Base-by-base conservation (phyloP, 2,797 vertebrate species). In the Sternarchorhynchus goeldii region DNA sequence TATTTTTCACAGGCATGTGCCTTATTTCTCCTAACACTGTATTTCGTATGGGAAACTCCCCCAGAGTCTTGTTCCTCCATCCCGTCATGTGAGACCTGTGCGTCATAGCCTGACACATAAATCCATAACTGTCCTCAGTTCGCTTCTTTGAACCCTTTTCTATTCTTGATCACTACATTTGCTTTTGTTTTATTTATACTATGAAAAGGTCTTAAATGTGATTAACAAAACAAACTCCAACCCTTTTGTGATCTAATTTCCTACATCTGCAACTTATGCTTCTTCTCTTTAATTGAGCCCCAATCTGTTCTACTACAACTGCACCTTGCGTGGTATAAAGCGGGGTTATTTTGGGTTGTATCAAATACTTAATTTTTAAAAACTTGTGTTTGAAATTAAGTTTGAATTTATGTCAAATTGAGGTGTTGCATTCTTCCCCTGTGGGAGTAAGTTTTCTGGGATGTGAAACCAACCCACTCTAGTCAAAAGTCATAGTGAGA, bases 21-120 rank as follows among this genome's bases (percentile, higher is more conserved):
- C 32, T 79, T 14, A 64, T 80, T 73, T 77, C 65, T 82, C 60
- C 45, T 69, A 73, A 55, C 25, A 25, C 25, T 25, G 25, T 1
- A 25, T 50, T 68, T 32, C 0, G 14, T n/a, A 36, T 78, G 73
- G 85, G 82, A 86, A 86, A 78, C 64, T 75, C 83, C 82, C 56
- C 18, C 21, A 32, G 8, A 63, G 55, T 34, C 50, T 83, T 20
- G 45, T 80, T 82, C 53, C 65, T 73, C 65, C 53, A 53, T 16
- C 45, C 45, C 60, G 56, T 68, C 79, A 84, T 78, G 81, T 82
- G 85, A 82, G 62, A 70, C 57, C 36, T 34, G 5, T 83, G 76
- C 71, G 82, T 87, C 82, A 80, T 58, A 50, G 16, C 31, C 17
- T 85, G 83, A 87, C 58, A 25, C 25, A 25, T 82, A 81, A 81